These are phyloP conservation scores for Octonoba sinensis DNA, from an alignment of 2,888 invertebrate species.

Conservation along the genomic window DNA sequence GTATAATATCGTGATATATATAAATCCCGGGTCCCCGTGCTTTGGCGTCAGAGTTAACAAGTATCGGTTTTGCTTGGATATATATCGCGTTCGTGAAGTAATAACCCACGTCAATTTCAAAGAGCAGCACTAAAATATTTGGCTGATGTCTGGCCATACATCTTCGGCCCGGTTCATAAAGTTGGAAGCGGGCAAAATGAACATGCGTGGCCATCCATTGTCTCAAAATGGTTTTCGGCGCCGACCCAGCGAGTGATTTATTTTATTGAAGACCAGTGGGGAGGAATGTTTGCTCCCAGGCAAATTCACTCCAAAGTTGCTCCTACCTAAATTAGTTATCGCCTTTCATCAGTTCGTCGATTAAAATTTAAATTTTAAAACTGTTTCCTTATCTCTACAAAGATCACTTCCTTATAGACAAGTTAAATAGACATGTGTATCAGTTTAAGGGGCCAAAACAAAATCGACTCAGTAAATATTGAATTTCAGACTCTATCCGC, in stretches of 20 bases:
- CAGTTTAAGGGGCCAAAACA: no score
- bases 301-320: no score
- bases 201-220: constrained; percentile 56
- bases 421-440: no score
- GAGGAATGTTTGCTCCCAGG: constrained; percentile 14
- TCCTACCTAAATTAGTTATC: no score
- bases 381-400: no score
- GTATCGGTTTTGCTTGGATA: constrained; percentile 39
- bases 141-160: constrained; percentile 56
- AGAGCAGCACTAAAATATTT: constrained; percentile 56
- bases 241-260: constrained; percentile 38
- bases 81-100: constrained; percentile 56
- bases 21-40: constrained; percentile 43
- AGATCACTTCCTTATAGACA: no score
- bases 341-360: no score
- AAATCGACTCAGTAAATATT: no score
- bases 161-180: constrained; percentile 59
- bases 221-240: constrained; percentile 50
- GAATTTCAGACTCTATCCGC: no score
- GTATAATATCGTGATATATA: constrained; percentile 39
- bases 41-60: constrained; percentile 54
- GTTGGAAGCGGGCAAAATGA: constrained; percentile 45
- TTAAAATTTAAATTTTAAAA: no score
- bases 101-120: constrained; percentile 59
- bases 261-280: constrained; percentile 43